Conservation (phyloP, 2,797 vertebrate genomes). For the Novumbra hubbsi region DNA sequence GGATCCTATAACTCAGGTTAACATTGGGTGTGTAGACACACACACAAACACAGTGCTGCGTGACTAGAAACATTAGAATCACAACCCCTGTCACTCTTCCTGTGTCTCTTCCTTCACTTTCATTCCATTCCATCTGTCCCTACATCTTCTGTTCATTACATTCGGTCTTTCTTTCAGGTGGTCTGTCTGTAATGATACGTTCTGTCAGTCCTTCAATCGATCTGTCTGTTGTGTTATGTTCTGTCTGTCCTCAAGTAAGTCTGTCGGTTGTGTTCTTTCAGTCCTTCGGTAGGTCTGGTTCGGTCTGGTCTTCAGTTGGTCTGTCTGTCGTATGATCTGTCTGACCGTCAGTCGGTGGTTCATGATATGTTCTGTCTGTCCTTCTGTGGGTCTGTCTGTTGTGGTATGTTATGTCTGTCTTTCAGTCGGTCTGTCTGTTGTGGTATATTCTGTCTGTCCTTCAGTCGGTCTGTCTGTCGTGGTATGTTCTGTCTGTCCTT, state of each 20-base stretch:
- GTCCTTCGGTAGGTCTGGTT: constrained; percentile 37
- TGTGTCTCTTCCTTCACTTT: constrained; percentile 24
- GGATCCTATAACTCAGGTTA: constrained; percentile 69
- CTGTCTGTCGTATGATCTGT: constrained; percentile 47
- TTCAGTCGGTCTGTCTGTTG: constrained; percentile 31
- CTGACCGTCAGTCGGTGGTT: constrained; percentile 29
- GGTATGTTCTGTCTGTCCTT: constrained; percentile 30
- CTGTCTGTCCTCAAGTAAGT: constrained; percentile 8
- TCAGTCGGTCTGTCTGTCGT: constrained; percentile 1
- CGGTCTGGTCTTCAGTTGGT: constrained; percentile 5
- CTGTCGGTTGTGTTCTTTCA: constrained; percentile 22
- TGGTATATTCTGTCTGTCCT: constrained; percentile 10
- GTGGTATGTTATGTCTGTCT: constrained; percentile 23
- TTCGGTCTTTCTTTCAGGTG: constrained; percentile 29
- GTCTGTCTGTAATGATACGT: constrained; percentile 35
- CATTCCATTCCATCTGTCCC: constrained; percentile 46
- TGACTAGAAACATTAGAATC: constrained; percentile 39
- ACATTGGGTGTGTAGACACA: constrained; percentile 31
- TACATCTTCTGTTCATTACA: constrained; percentile 61
- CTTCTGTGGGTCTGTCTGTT: not conserved
- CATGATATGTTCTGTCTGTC: constrained; percentile 19
- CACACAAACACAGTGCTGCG: not conserved
- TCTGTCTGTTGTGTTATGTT: constrained; percentile 45
- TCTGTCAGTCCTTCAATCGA: constrained; percentile 16
- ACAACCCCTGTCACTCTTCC: constrained; percentile 46